Conservation (phyloP, 2,888 invertebrate genomes). For the Catocala fraxini region DNA sequence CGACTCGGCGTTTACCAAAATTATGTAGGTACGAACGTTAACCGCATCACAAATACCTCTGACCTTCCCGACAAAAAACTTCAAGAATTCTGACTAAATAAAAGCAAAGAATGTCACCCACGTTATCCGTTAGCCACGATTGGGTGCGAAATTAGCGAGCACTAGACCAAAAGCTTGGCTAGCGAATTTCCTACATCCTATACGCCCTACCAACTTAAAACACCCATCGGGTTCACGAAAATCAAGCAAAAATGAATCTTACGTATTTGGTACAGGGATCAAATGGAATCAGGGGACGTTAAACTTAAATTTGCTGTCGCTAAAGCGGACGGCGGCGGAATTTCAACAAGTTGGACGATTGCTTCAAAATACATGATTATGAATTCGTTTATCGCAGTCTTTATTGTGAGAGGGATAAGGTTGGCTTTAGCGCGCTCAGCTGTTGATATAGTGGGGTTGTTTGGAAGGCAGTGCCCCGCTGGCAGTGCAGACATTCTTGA, state of each 20-base stretch:
- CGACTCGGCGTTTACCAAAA: slow-evolving; percentile 19
- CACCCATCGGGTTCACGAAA: slow-evolving; percentile 27
- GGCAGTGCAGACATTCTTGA: slow-evolving; percentile 79
- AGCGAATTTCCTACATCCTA: slow-evolving; percentile 79
- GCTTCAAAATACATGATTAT: slow-evolving; percentile 64
- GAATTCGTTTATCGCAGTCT: slow-evolving; percentile 47
- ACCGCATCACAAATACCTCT: slow-evolving; percentile 53
- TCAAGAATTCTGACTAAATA: slow-evolving; percentile 60
- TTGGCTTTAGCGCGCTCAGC: slow-evolving; percentile 54
- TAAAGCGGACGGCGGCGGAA: slow-evolving; percentile 80
- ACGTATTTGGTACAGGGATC: slow-evolving; percentile 60
- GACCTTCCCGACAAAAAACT: slow-evolving; percentile 51
- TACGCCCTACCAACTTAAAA: slow-evolving; percentile 49
- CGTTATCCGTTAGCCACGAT: slow-evolving; percentile 78
- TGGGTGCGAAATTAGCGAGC: slow-evolving; percentile 82
- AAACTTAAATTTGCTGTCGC: slow-evolving; percentile 72
- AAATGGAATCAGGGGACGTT: slow-evolving; percentile 50
- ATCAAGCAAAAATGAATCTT: slow-evolving; percentile 63
- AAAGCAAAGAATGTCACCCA: slow-evolving; percentile 73
- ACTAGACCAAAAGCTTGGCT: slow-evolving; percentile 80
- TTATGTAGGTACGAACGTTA: slow-evolving; percentile 37
- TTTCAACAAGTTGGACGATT: slow-evolving; percentile 84
- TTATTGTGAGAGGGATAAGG: slow-evolving; percentile 62
- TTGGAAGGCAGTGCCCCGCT: slow-evolving; percentile 56
- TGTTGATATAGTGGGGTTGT: slow-evolving; percentile 27